These are phyloP conservation scores for Oreocharis arfaki DNA, from an alignment of 2,113 vertebrate genomes.

Conservation along the genomic window DNA sequence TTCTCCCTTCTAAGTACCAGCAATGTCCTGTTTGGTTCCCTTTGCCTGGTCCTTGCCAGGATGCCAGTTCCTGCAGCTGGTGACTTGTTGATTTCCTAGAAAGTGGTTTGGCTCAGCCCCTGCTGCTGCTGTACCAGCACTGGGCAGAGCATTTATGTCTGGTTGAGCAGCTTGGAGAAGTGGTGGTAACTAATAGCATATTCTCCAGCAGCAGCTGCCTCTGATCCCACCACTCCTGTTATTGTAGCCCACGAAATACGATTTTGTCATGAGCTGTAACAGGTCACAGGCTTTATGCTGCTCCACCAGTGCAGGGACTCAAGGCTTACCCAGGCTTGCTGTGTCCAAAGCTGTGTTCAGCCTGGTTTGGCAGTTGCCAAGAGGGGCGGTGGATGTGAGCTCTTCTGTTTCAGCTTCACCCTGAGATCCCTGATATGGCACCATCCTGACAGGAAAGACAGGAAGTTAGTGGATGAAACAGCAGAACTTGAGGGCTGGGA, in stretches of 20 bases:
- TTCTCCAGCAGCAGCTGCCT: not conserved
- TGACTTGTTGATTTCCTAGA: not conserved
- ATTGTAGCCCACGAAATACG: not conserved
- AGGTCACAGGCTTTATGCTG: not conserved
- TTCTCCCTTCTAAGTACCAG: not conserved
- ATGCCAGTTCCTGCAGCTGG: not conserved
- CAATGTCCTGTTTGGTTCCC: not conserved
- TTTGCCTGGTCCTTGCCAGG: not conserved
- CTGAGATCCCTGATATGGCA: not conserved
- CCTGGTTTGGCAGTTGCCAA: not conserved
- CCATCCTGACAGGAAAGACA: not conserved
- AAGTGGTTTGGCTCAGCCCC: not conserved
- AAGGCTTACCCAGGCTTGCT: not conserved
- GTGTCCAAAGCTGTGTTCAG: not conserved
- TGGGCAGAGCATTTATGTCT: not conserved
- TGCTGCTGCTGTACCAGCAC: not conserved
- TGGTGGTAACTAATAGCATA: accelerated
- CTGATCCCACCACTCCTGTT: not conserved
- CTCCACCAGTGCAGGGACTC: not conserved
- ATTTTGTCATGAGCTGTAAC: not conserved
- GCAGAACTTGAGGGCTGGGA: not conserved
- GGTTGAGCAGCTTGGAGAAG: not conserved
- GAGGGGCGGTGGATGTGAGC: not conserved
- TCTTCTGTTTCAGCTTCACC: not conserved
- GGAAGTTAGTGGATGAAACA: not conserved